A percentile compares a stretch with the other conserved stretches of the same genome.
Evolutionary conservation across 1,140 invertebrate genomes (phyloP).

Genomic region (Lucilia cuprina): DNA sequence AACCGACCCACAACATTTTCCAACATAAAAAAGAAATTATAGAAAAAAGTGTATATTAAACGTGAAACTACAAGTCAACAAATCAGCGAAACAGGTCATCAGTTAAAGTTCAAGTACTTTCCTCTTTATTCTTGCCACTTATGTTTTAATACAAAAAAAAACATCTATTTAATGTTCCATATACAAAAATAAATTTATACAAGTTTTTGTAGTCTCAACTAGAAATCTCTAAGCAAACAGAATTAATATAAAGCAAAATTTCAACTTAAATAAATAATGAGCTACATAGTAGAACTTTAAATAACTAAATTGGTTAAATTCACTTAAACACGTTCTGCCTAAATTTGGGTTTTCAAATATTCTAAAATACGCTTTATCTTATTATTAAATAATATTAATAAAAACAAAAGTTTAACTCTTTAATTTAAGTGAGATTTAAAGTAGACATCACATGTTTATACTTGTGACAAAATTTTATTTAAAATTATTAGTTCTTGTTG

Average conservation of each 20-base stretch:
- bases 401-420: too few relatives aligned
- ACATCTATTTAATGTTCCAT: neutral
- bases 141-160: neutral
- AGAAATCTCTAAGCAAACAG: too few relatives aligned
- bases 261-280: too few relatives aligned
- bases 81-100: slow-evolving; percentile 32
- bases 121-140: neutral
- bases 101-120: slow-evolving; percentile 33
- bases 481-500: neutral
- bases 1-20: neutral
- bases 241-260: too few relatives aligned
- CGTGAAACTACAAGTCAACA: neutral
- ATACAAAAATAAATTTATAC: neutral
- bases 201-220: too few relatives aligned
- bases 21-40: neutral
- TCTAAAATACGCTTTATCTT: too few relatives aligned
- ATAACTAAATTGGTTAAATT: too few relatives aligned
- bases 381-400: too few relatives aligned
- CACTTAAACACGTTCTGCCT: too few relatives aligned
- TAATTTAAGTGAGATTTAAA: too few relatives aligned
- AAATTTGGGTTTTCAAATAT: too few relatives aligned
- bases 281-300: too few relatives aligned
- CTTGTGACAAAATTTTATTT: neutral
- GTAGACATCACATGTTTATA: neutral
- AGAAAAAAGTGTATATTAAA: neutral